Conservation (phyloP, 1,140 invertebrate species). For the Cataglyphis hispanica region DNA sequence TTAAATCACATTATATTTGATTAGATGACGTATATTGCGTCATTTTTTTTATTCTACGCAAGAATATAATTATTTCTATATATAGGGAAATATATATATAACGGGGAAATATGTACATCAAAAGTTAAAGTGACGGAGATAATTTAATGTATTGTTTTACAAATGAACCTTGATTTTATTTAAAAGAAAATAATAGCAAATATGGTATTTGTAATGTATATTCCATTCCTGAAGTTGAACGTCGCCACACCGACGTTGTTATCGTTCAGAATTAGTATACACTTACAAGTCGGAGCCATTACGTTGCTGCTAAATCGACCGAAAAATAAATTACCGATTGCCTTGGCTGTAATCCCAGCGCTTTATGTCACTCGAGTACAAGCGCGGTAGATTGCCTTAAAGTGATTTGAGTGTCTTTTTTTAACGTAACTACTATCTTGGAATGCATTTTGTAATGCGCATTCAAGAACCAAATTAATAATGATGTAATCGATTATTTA, state of each 20-base stretch:
- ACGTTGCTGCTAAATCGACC: conserved; percentile 62
- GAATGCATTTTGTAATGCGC: neutral
- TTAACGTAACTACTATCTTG: neutral
- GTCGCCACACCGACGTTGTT: conserved; percentile 35
- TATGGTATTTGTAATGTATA: neutral
- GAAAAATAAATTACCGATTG: conserved; percentile 79
- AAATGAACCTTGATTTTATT: neutral
- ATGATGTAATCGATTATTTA: neutral
- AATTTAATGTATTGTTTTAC: neutral
- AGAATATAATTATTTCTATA: neutral
- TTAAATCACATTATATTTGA: neutral
- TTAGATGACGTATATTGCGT: too few species aligned
- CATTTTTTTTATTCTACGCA: too few species aligned
- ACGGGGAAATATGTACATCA: neutral
- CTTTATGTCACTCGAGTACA: conserved; percentile 49
- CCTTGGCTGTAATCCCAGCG: conserved; percentile 76
- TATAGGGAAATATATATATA: neutral
- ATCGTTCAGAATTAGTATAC: conserved; percentile 18
- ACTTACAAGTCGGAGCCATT: conserved; percentile 44
- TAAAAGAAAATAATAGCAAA: neutral
- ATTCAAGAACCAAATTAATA: neutral
- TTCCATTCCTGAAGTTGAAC: neutral
- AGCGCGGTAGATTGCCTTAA: conserved; percentile 1
- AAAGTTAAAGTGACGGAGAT: neutral
- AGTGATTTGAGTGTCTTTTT: conserved; percentile 18